These are phyloP conservation scores for Ophonus ardosiacus DNA, from an alignment of 2,888 invertebrate species.

Conservation along the genomic window DNA sequence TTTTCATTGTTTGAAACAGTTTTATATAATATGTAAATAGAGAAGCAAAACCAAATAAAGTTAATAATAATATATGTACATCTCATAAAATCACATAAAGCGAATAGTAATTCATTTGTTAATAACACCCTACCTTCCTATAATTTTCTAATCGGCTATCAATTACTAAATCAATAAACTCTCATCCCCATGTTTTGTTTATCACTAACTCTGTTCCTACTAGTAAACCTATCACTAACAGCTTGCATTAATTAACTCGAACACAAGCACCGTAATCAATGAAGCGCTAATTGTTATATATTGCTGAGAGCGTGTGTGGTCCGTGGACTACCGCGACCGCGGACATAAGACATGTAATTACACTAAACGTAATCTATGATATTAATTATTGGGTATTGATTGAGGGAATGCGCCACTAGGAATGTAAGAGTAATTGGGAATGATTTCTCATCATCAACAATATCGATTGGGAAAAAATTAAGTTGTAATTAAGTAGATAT, in stretches of 20 bases:
- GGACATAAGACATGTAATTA: constrained; percentile 47
- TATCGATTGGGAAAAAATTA: background rate
- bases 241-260: constrained; percentile 50
- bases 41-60: no score
- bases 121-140: background rate
- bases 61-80: no score
- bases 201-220: constrained; percentile 25
- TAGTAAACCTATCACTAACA: constrained; percentile 47
- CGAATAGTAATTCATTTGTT: background rate
- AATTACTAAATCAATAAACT: constrained; percentile 42
- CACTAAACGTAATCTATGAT: constrained; percentile 56
- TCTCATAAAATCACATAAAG: background rate
- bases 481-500: background rate
- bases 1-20: no score
- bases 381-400: constrained; percentile 59
- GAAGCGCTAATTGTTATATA: constrained; percentile 58
- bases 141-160: constrained; percentile 33
- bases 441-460: background rate
- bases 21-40: no score
- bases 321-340: constrained; percentile 34
- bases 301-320: constrained; percentile 48
- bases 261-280: constrained; percentile 53
- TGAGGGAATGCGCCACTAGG: constrained; percentile 48
- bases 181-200: background rate
- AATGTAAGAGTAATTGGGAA: background rate